phyloP scores from a whole-genome alignment of 1,140 invertebrate genomes.

The Eupeodes corollae region DNA sequence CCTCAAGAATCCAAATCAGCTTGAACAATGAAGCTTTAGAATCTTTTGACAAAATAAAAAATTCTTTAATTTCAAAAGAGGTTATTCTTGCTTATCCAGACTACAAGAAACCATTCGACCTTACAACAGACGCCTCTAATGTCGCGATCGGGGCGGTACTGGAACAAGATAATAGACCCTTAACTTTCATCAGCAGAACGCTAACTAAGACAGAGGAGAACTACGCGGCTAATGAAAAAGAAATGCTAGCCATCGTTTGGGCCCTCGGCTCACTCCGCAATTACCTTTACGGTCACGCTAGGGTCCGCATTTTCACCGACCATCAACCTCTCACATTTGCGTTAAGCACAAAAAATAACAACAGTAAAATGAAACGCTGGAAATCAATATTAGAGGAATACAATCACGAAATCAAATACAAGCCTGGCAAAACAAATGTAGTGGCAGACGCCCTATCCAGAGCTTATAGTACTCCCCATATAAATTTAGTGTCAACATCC shows the following conservation, averaged over 20 bases:
- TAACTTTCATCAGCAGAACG: conserved; percentile 28
- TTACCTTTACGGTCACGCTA: conserved; percentile 25
- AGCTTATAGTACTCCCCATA: conserved; percentile 4
- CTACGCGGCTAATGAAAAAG: too few species aligned
- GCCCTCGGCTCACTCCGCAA: conserved; percentile 34
- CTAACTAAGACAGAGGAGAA: conserved; percentile 13
- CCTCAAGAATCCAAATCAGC: not conserved
- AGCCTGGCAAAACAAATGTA: conserved; percentile 16
- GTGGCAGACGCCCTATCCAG: too few species aligned
- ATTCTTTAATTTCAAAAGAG: conserved; percentile 6
- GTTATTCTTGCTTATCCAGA: conserved; percentile 24
- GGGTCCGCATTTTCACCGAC: conserved; percentile 23
- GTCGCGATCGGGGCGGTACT: conserved; percentile 16
- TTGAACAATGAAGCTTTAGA: not conserved
- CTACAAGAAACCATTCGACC: conserved; percentile 21
- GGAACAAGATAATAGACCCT: conserved; percentile 17
- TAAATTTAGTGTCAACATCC: not conserved
- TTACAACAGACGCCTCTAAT: conserved; percentile 26
- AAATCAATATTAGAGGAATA: conserved; percentile 19
- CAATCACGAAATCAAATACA: conserved; percentile 18
- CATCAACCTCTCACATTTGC: conserved; percentile 34
- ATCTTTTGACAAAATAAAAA: conserved; percentile 7
- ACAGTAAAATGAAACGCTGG: conserved; percentile 18
- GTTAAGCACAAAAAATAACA: conserved; percentile 27
- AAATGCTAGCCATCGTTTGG: conserved; percentile 26